Base-by-base conservation (phyloP, 2,888 invertebrate genomes). In the Celastrina argiolus region DNA sequence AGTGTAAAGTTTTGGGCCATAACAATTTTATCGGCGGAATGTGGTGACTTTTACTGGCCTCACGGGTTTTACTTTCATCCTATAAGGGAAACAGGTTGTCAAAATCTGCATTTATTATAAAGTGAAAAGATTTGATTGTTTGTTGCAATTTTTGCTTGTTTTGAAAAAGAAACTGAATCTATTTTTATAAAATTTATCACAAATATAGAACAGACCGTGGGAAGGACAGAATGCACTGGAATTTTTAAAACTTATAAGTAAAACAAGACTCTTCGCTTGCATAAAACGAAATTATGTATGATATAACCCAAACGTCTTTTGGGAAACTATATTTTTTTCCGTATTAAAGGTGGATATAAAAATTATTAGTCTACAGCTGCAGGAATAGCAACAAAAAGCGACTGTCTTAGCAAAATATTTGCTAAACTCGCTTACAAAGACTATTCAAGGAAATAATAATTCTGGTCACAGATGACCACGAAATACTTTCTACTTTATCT, bases 21-120 rank as follows among this genome's bases (percentile, higher is more conserved):
- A 36, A 61, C 22, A 59, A 34, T 36, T 36, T 61, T 61, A 61
- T 61, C 36, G 22, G 14, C 22, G 61, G 39, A 39, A 61, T 39
- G 61, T 61, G 61, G 39, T 58, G 58, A 61, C 61, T 61, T 61
- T 61, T 61, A 36, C 61, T 61, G 61, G 51, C 22, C 61, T 18
- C 34, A 34, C n/a, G 18, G 34, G 61, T 39, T 61, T 58, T 39
- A 61, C 61, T 61, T 39, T 61, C 61, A 61, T 51, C 51, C 22
- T 26, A 14, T 51, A 51, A 22, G 22, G 51, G 12, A 51, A 51
- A 51, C 51, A 22, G 22, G 26, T 51, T 51, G 22, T 22, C 16
- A 18, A 22, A 36, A 22, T 51, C 4, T 22, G 22, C 18, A 51
- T 10, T 22, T 22, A 51, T 22, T 22, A 51, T 51, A 4, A 31